These are phyloP conservation scores for Nemurella pictetii DNA, from an alignment of 2,888 invertebrate species.

Conservation along the genomic window DNA sequence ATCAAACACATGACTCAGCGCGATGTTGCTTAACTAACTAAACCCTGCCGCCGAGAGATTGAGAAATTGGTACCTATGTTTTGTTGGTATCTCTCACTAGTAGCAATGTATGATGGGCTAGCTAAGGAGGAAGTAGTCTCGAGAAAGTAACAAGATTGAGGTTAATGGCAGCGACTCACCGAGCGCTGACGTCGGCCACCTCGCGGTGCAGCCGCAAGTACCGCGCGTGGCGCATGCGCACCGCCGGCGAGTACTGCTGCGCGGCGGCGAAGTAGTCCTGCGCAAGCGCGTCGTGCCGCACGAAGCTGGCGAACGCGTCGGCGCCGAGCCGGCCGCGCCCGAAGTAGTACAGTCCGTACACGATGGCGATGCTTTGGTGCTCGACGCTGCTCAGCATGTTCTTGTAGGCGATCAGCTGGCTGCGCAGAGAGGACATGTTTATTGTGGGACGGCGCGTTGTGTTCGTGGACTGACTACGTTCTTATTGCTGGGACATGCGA, in stretches of 20 bases:
- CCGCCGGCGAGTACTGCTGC: conserved; percentile 50
- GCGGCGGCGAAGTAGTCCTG: conserved; percentile 52
- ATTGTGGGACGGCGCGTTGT: no score
- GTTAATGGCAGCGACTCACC: no score
- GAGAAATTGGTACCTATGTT: no score
- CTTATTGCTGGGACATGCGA: no score
- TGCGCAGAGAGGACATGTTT: conserved; percentile 35
- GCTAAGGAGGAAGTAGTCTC: no score
- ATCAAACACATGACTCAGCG: no score
- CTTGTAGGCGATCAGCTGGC: conserved; percentile 54
- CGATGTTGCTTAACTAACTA: no score
- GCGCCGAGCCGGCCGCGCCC: conserved; percentile 48
- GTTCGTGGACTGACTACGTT: no score
- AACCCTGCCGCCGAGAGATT: no score
- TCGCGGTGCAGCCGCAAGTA: neutral
- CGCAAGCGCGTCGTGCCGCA: conserved; percentile 51
- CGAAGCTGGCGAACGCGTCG: conserved; percentile 50
- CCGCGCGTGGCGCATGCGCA: conserved; percentile 44
- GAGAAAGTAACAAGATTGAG: no score
- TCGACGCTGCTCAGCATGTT: conserved; percentile 54
- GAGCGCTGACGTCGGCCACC: neutral
- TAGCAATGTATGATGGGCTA: no score
- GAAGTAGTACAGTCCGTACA: conserved; percentile 53
- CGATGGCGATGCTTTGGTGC: conserved; percentile 53
- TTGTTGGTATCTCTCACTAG: no score